Base-by-base conservation (phyloP, 2,113 vertebrate species). In the Dicerorhinus sumatrensis region DNA sequence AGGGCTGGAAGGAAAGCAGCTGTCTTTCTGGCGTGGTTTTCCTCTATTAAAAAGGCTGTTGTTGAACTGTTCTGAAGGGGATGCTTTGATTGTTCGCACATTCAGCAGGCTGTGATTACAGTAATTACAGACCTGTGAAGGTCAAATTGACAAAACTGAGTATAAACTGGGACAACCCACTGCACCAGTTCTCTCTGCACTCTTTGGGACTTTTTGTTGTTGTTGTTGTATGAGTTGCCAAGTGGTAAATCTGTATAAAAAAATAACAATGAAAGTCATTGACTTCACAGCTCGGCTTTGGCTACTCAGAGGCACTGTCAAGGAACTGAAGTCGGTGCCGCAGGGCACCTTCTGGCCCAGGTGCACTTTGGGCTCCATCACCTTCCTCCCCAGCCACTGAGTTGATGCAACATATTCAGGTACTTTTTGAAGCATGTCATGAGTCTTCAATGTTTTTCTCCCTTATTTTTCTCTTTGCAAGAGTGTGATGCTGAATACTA, bases 81-180 rank as follows among this genome's bases (percentile, higher is more conserved):
- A 96, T 96, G 93, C 98, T 97, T 97, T 98, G 98, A 97, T 98
- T 97, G 97, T 97, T 94, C 95, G 94, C 79, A 94, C 9, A 39
- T 95, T 96, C 94, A 89, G 97, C 93, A 98, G 87, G 94, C 98
- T 98, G 89, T 98, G 97, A 98, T 98, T 98, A 97, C 95, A 85
- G 87, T 98, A 98, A 98, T 98, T 98, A 97, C 93, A 98, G 98
- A 96, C 96, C 97, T 96, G 96, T 94, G 98, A 98, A 98, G 98
- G 97, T 98, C 98, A 98, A 97, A 98, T 56, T 98, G 97, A 98
- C 96, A 98, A 97, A 89, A 95, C 93, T 81, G 89, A 94, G 94
- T 97, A 79, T 89, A 91, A 98, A 94, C 97, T 51, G 94, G 91
- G 92, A 79, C 92, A 96, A 81, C 89, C 65, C 95, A 83, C 39